Evolutionary conservation across 2,797 vertebrate genomes (phyloP).

Genomic region (Spinus pinus): DNA sequence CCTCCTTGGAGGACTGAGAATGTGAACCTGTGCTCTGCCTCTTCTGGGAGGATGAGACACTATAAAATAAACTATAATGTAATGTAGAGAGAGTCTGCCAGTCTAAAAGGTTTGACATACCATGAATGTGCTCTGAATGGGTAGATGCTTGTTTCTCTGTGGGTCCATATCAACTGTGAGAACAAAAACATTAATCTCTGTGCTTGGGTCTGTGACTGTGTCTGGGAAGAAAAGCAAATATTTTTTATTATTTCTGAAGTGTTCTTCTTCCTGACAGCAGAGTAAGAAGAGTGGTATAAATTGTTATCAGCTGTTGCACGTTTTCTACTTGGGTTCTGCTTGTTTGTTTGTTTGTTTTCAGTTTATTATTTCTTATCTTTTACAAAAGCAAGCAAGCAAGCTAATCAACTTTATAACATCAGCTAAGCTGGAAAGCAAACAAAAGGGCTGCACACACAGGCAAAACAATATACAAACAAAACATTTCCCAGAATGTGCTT

Average conservation of each 20-base stretch:
- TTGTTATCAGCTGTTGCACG: background rate
- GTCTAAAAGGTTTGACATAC: background rate
- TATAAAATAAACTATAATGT: background rate
- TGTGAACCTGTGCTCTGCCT: accelerated
- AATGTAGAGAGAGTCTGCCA: background rate
- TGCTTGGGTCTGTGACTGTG: background rate
- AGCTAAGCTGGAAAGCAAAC: constrained; percentile 1
- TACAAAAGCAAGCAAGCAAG: background rate
- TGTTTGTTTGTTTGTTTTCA: background rate
- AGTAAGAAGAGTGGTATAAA: background rate
- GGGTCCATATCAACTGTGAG: background rate
- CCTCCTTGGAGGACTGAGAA: background rate
- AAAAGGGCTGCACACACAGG: background rate
- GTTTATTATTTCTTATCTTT: background rate
- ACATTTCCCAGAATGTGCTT: background rate
- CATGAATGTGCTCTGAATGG: background rate
- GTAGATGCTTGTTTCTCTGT: background rate
- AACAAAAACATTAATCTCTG: background rate
- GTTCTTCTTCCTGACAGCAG: background rate
- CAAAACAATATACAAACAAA: background rate
- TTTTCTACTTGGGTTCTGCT: background rate
- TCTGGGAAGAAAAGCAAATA: background rate
- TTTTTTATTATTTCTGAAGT: background rate
- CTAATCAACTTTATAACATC: background rate
- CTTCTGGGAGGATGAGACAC: background rate